phyloP scores from a whole-genome alignment of 2,113 vertebrate genomes.

The Cyanocitta stelleri region DNA sequence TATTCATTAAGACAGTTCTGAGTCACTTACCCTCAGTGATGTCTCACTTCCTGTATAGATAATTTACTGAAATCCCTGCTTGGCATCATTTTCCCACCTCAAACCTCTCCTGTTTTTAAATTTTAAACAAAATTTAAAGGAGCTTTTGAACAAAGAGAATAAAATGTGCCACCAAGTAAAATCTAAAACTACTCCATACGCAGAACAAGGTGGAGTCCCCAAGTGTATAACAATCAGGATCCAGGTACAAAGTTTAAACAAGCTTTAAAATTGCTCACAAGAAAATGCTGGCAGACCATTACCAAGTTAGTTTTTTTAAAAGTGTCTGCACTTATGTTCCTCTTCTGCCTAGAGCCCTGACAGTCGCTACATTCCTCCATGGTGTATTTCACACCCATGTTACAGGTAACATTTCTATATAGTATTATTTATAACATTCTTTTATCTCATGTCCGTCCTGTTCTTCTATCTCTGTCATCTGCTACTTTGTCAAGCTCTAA shows the following conservation, averaged over 20 bases:
- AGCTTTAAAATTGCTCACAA: not conserved
- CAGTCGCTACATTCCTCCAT: not conserved
- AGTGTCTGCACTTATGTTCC: not conserved
- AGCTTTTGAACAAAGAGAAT: not conserved
- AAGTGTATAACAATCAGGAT: not conserved
- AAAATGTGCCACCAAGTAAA: not conserved
- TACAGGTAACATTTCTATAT: not conserved
- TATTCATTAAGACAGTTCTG: not conserved
- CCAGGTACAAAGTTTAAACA: not conserved
- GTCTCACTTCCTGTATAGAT: not conserved
- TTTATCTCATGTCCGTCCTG: not conserved
- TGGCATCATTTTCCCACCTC: not conserved
- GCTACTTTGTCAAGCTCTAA: not conserved
- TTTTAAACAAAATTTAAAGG: not conserved
- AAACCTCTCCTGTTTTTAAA: not conserved
- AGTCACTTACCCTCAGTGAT: not conserved
- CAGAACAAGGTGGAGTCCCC: not conserved
- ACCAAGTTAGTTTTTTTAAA: not conserved
- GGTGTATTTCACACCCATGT: not conserved
- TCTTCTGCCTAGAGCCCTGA: not conserved
- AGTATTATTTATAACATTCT: not conserved
- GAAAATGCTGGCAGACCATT: not conserved
- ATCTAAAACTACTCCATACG: not conserved
- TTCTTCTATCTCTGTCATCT: not conserved
- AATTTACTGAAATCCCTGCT: not conserved